Percentiles rank a stretch among this genome's conserved stretches.
Conservation (phyloP, 2,113 vertebrate species). For the Taurulus bubalis region DNA sequence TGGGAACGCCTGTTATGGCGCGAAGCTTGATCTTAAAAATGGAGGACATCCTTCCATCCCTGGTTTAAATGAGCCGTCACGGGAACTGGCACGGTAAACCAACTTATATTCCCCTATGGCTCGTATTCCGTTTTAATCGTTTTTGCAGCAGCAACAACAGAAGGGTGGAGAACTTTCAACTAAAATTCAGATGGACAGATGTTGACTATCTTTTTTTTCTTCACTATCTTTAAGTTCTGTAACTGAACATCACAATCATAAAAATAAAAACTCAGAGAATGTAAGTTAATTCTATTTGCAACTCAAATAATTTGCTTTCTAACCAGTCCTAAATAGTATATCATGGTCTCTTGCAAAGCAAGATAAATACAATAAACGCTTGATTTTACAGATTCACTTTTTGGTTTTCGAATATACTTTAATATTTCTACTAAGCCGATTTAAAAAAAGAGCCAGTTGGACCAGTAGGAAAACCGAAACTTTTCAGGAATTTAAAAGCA, state of each 20-base stretch:
- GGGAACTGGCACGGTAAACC: slow-evolving; percentile 47
- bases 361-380: too few species aligned
- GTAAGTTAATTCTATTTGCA: too few species aligned
- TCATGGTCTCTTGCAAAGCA: too few species aligned
- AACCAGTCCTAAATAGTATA: too few species aligned
- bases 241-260: slow-evolving; percentile 24
- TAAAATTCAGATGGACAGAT: slow-evolving; percentile 26
- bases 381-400: too few species aligned
- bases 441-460: too few species aligned
- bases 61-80: slow-evolving; percentile 67
- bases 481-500: too few species aligned
- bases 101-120: slow-evolving; percentile 53
- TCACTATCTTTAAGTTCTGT: background rate
- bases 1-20: slow-evolving; percentile 53
- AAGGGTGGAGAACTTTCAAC: slow-evolving; percentile 11
- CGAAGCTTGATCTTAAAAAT: slow-evolving; percentile 59
- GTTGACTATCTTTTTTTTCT: background rate
- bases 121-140: slow-evolving; percentile 52
- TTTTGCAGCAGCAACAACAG: slow-evolving; percentile 48
- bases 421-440: too few species aligned
- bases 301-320: too few species aligned
- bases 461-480: too few species aligned
- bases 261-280: too few species aligned
- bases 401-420: too few species aligned
- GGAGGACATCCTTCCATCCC: slow-evolving; percentile 66